Conservation (phyloP, 2,797 vertebrate species). For the Valencia hispanica region DNA sequence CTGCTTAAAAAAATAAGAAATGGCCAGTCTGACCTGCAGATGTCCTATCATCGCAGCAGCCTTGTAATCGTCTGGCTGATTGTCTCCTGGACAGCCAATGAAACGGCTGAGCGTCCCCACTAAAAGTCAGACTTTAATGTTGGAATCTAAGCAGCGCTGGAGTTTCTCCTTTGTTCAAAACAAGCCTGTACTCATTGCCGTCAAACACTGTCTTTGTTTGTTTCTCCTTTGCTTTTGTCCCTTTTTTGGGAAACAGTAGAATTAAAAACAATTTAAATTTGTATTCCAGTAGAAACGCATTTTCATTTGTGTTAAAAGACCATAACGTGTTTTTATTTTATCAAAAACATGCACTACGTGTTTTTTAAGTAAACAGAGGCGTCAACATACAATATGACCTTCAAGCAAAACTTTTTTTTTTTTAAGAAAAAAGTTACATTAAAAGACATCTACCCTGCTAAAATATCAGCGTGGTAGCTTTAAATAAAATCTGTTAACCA, state of each 20-base stretch:
- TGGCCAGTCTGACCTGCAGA: conserved; percentile 66
- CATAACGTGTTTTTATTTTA: neutral
- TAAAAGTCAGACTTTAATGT: conserved; percentile 60
- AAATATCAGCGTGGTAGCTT: neutral
- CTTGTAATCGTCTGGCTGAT: conserved; percentile 81
- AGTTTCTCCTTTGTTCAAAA: conserved; percentile 25
- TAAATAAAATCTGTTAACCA: neutral
- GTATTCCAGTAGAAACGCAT: neutral
- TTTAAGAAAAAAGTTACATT: neutral
- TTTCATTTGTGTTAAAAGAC: neutral
- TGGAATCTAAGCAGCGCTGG: conserved; percentile 25
- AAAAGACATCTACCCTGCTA: neutral
- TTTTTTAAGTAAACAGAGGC: neutral
- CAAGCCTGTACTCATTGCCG: conserved; percentile 21
- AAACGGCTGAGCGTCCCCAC: conserved; percentile 73
- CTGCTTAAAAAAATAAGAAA: conserved; percentile 27
- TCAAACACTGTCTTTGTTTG: neutral
- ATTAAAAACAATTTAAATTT: neutral
- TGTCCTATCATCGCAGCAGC: conserved; percentile 74
- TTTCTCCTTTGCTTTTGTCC: neutral
- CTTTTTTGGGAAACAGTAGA: neutral
- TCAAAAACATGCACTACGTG: neutral
- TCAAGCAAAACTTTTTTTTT: neutral
- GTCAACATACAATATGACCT: neutral
- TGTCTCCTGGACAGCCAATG: conserved; percentile 83